Percentiles rank a stretch among this genome's conserved stretches.
Conservation (phyloP, 2,888 invertebrate genomes). For the Endomychus coccineus region DNA sequence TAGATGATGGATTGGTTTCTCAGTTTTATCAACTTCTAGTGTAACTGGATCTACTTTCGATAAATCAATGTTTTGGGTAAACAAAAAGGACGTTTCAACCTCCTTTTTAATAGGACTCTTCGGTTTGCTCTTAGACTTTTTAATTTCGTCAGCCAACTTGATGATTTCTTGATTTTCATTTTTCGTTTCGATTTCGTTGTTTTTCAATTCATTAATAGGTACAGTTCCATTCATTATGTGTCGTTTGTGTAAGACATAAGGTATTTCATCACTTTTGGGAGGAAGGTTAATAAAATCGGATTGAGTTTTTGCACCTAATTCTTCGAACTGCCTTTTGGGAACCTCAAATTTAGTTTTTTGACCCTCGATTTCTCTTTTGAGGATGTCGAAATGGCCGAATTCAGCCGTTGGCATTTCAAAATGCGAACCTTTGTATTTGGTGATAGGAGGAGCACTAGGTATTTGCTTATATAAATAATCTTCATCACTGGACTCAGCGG, state of each 20-base stretch:
- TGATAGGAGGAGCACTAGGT: conserved; percentile 63
- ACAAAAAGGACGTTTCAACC: conserved; percentile 52
- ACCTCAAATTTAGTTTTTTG: conserved; percentile 61
- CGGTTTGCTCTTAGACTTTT: conserved; percentile 28
- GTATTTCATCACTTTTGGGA: conserved; percentile 64
- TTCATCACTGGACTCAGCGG: conserved; percentile 78
- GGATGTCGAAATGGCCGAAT: conserved; percentile 58
- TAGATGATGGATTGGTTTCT: conserved; percentile 52
- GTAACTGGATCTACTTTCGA: conserved; percentile 68
- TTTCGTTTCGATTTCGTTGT: conserved; percentile 16
- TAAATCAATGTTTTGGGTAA: conserved; percentile 67
- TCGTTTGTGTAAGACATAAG: conserved; percentile 76
- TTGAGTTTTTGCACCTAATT: conserved; percentile 46
- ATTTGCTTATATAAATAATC: conserved; percentile 72
- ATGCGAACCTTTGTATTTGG: conserved; percentile 48
- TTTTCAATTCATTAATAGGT: conserved; percentile 39
- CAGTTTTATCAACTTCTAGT: conserved; percentile 60
- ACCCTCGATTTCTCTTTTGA: conserved; percentile 46
- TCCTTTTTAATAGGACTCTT: conserved; percentile 30
- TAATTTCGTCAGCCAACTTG: conserved; percentile 27
- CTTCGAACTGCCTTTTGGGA: conserved; percentile 65
- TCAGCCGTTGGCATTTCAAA: conserved; percentile 44
- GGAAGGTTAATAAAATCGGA: conserved; percentile 43
- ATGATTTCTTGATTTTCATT: conserved; percentile 44
- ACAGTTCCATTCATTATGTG: conserved; percentile 82